phyloP scores from a whole-genome alignment of 2,113 vertebrate species.

The Hyla sarda region DNA sequence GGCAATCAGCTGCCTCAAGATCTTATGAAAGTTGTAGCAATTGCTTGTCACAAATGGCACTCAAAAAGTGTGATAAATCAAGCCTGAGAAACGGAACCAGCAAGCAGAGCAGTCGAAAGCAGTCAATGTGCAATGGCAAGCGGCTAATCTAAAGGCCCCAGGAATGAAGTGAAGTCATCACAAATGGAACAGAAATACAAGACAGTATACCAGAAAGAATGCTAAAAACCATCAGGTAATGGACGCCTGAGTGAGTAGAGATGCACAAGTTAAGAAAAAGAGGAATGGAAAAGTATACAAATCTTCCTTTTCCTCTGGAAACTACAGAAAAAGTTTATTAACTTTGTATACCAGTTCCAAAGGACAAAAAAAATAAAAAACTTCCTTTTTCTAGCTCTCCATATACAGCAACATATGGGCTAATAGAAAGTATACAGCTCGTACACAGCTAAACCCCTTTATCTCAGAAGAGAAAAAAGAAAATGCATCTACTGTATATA shows the following conservation, averaged over 20 bases:
- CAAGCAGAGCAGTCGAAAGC: background rate
- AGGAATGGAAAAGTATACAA: background rate
- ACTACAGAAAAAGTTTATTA: background rate
- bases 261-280: background rate
- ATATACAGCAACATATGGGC: too few relatives aligned
- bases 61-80: background rate
- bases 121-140: background rate
- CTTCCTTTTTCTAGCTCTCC: too few relatives aligned
- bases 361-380: too few relatives aligned
- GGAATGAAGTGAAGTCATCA: background rate
- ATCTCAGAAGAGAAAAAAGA: too few relatives aligned
- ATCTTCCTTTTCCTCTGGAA: background rate
- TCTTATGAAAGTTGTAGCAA: background rate
- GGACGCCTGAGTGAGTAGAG: background rate
- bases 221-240: background rate
- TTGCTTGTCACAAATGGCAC: background rate
- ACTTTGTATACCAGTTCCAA: background rate
- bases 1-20: background rate
- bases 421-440: too few relatives aligned
- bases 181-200: background rate
- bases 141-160: background rate
- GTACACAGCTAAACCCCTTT: too few relatives aligned
- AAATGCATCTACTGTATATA: too few relatives aligned
- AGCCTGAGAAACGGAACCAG: background rate
- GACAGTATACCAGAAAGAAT: background rate